These are phyloP conservation scores for Melinaea menophilus DNA, from an alignment of 2,888 invertebrate species.

Conservation along the genomic window DNA sequence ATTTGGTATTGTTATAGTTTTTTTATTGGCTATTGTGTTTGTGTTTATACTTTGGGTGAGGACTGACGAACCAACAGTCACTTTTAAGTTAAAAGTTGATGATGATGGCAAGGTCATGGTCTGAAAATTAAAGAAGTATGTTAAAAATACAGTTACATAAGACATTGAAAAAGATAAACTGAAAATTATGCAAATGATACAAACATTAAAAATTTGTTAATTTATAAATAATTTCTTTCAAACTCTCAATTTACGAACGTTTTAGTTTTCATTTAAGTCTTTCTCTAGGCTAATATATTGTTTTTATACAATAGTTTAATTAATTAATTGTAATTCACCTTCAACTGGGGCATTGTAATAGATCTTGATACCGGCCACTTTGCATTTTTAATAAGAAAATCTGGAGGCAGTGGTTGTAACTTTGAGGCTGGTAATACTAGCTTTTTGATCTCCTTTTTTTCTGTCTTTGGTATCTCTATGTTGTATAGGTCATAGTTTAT, in stretches of 20 bases:
- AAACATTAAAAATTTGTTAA: too few relatives aligned
- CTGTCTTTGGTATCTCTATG: slow-evolving; percentile 8
- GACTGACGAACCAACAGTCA: slow-evolving; percentile 53
- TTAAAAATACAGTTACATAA: neutral
- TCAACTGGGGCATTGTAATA: slow-evolving; percentile 16
- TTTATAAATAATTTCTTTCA: too few relatives aligned
- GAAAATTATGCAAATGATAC: too few relatives aligned
- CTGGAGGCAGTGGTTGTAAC: slow-evolving; percentile 59
- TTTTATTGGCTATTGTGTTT: slow-evolving; percentile 27
- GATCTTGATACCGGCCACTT: slow-evolving; percentile 13
- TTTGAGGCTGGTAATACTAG: slow-evolving; percentile 65
- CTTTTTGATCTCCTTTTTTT: slow-evolving; percentile 36
- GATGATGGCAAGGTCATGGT: slow-evolving; percentile 33
- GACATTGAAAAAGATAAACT: too few relatives aligned
- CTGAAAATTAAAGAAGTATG: slow-evolving; percentile 37
- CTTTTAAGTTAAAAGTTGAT: slow-evolving; percentile 48
- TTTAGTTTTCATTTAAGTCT: too few relatives aligned
- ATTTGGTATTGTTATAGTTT: slow-evolving; percentile 17
- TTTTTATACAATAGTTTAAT: too few relatives aligned
- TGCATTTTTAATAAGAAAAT: slow-evolving; percentile 37
- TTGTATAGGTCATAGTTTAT: slow-evolving; percentile 43
- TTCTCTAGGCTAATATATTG: too few relatives aligned
- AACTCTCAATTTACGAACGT: too few relatives aligned
- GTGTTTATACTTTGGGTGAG: slow-evolving; percentile 52
- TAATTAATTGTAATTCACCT: slow-evolving; percentile 13